A percentile compares a stretch with the other conserved stretches of the same genome.
phyloP scores from a whole-genome alignment of 2,888 invertebrate species.

The Liopterus haemorrhoidalis region DNA sequence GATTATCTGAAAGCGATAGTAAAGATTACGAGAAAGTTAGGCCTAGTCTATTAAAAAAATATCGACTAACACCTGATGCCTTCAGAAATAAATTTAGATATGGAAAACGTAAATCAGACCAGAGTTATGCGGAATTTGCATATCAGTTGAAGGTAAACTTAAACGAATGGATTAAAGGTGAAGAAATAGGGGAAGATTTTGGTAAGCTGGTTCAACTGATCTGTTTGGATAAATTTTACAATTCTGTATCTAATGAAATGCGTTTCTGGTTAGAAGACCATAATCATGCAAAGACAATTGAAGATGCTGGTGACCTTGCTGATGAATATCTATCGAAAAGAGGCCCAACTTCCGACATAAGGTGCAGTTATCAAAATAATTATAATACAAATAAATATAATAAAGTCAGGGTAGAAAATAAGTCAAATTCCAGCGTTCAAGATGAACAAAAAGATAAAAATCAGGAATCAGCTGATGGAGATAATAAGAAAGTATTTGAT shows the following conservation, averaged over 20 bases:
- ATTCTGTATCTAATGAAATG: constrained; percentile 2
- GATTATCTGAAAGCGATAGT: background rate
- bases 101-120: constrained; percentile 3
- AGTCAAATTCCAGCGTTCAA: too few relatives aligned
- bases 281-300: background rate
- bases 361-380: background rate
- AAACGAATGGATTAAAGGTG: constrained; percentile 4
- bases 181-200: constrained; percentile 1
- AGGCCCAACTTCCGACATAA: background rate
- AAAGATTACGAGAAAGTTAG: constrained; percentile 7
- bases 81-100: constrained; percentile 6
- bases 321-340: constrained; percentile 1
- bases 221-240: constrained; percentile 6
- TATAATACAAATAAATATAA: too few relatives aligned
- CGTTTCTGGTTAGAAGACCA: constrained; percentile 6
- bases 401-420: too few relatives aligned
- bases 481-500: background rate
- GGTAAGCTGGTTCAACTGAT: constrained; percentile 2
- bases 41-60: constrained; percentile 2
- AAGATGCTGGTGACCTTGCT: constrained; percentile 1
- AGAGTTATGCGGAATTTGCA: constrained; percentile 9
- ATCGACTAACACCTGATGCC: background rate
- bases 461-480: background rate
- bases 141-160: constrained; percentile 6
- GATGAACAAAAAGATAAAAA: too few relatives aligned